phyloP scores from a whole-genome alignment of 2,797 vertebrate genomes.

The Karalla daura region DNA sequence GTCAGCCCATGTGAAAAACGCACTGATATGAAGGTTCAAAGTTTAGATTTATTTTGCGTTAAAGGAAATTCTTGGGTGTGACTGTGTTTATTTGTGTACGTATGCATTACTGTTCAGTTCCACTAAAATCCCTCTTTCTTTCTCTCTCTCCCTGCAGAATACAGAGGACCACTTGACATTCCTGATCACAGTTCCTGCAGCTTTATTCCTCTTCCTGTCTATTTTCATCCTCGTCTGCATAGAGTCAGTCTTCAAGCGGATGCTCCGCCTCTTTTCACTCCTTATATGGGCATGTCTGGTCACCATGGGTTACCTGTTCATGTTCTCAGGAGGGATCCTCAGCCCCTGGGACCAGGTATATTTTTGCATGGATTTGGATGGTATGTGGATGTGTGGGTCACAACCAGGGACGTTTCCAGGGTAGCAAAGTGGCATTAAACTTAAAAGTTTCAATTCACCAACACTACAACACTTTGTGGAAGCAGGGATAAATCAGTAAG shows the following conservation, averaged over 20 bases:
- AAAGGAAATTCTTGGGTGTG: background rate
- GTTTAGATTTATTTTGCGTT: background rate
- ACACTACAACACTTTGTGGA: no score
- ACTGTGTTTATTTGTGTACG: background rate
- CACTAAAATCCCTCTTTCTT: constrained; percentile 3
- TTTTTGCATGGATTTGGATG: background rate
- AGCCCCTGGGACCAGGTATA: constrained; percentile 98
- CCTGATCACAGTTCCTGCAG: constrained; percentile 94
- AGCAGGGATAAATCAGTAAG: no score
- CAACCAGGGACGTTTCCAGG: no score
- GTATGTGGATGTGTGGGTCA: background rate
- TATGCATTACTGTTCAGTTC: background rate
- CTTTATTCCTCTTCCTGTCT: constrained; percentile 95
- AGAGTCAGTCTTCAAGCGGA: constrained; percentile 95
- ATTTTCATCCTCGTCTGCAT: constrained; percentile 98
- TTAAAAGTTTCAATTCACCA: no score
- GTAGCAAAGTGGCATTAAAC: no score
- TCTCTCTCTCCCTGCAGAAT: constrained; percentile 81
- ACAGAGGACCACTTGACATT: constrained; percentile 94
- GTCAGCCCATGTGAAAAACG: no score
- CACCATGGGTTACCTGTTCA: constrained; percentile 98
- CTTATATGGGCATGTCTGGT: constrained; percentile 97
- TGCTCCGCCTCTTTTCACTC: constrained; percentile 94
- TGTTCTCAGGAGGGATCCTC: constrained; percentile 96
- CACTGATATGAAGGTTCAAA: no score